Percentiles rank a stretch among this genome's conserved stretches.
phyloP scores from a whole-genome alignment of 1,140 invertebrate species.

The Psilanteris sp. region DNA sequence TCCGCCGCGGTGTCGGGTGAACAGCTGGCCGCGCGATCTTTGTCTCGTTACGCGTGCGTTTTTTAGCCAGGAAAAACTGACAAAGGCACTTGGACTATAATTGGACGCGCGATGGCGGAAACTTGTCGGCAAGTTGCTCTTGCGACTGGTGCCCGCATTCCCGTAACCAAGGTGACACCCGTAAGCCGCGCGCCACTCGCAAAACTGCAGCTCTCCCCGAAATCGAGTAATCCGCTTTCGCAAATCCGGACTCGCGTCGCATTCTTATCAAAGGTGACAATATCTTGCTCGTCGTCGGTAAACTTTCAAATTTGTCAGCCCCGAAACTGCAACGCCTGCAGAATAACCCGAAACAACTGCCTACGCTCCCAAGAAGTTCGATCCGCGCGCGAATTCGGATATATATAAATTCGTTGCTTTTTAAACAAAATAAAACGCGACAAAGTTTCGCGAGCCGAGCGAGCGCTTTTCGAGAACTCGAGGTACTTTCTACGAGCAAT shows the following conservation, averaged over 20 bases:
- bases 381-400: constrained; percentile 1
- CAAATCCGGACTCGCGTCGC: constrained; percentile 13
- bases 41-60: constrained; percentile 23
- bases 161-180: constrained; percentile 8
- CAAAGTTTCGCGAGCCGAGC: too few relatives aligned
- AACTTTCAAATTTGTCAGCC: constrained; percentile 8
- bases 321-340: neutral
- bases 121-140: constrained; percentile 2
- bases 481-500: too few relatives aligned
- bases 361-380: constrained; percentile 13
- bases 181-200: constrained; percentile 9
- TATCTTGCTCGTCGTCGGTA: neutral
- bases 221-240: constrained; percentile 40
- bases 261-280: constrained; percentile 21
- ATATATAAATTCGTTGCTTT: constrained; percentile 5
- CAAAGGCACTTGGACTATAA: constrained; percentile 3
- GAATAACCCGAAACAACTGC: constrained; percentile 9
- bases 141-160: constrained; percentile 2
- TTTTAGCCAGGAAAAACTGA: constrained; percentile 16
- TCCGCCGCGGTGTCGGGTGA: constrained; percentile 14
- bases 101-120: constrained; percentile 13
- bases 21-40: constrained; percentile 35
- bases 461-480: too few relatives aligned
- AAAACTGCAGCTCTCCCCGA: constrained; percentile 15
- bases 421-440: neutral